Evolutionary conservation across 2,888 invertebrate species (phyloP), one percentile per base, ranked within the genome.

Genomic region (Drosophila infuscata): DNA sequence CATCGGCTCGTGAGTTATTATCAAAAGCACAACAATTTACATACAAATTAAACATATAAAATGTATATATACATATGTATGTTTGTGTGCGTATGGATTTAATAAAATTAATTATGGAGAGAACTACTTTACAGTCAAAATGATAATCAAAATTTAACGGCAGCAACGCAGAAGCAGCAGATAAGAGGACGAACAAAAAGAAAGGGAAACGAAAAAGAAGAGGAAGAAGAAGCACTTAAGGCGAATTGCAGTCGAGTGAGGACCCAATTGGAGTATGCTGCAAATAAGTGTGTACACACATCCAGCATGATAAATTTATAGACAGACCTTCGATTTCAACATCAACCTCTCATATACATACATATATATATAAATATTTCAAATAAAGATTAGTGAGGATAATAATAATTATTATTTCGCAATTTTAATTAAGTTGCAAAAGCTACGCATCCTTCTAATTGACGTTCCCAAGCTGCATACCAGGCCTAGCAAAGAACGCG

Each of bases 21-120:
- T 54, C 32, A 74, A 79, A 78, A 81, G 73, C 69, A 68, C 74
- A 83, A 70, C 83, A 81, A 81, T 88, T 84, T 78, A 66, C 71
- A 81, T 76, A 74, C 68, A 71, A 74, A 78, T 66, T 80, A 65
- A 79, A 65, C 62, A 35, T 15, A 2, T 6, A 15, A 15, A 35
- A 35, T 35, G 4, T 4, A 1, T 35, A 12, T 15, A 29, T 9
- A 25, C 25, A 46, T 46, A 51, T 38, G 11, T n/a, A 30, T 35
- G 25, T 53, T 51, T 33, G 32, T 30, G 38, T 38, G 17, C 1
- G 36, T 17, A 0, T 17, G 25, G 25, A 25, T 25, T 25, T 25
- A 25, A 25, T 25, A 25, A 25, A 25, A 25, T 25, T 25, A 81
- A 83, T 83, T 78, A 76, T 74, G 65, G 52, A 25, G 54, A 11